Base-by-base conservation (phyloP, 2,113 vertebrate species). In the Orthonyx spaldingii region DNA sequence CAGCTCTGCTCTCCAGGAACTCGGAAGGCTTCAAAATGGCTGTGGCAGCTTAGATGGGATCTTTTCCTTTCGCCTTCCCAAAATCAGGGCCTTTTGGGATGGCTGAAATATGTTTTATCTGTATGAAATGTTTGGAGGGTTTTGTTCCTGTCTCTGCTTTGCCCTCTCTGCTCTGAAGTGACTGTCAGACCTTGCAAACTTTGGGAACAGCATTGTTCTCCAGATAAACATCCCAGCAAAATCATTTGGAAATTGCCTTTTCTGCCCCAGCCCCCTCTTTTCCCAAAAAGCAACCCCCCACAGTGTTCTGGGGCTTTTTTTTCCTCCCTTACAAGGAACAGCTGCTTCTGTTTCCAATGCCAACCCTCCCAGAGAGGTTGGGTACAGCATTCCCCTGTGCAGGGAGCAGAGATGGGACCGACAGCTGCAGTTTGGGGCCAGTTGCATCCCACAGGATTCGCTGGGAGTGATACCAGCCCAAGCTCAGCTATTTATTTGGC, bases 391-490 rank as follows among this genome's bases (percentile, higher is more conserved):
- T 49, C 14, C 30, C 14, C 22, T 30, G 20, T 9, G 65, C 56
- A n/a, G 30, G 72, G 53, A 24, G 1, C 49, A 52, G 68, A 3
- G 26, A 14, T 5, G 60, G 55, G 32, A 44, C 63, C 1, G 0
- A 8, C 3, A 14, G 64, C 59, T 44, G 64, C 0, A 0, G 20
- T 35, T 17, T 35, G 88, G 61, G 63, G 5, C 9, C 23, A 1
- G 42, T 10, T 18, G n/a, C 63, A 59, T n/a, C 82, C 69, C 53
- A 1, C 5, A 39, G 65, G 32, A 49, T 61, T 47, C 1, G 0
- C 79, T 35, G 87, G 79, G 79, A 79, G 61, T 6, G 26, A 57
- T 17, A 44, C 52, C 52, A 66, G 63, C 52, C 49, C 64, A 23
- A 6, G 74, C 64, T 84, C 82, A 59, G 56, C 35, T 78, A 7